Evolutionary conservation across 2,797 vertebrate species (phyloP), one percentile per base, ranked within the genome.

Genomic region (Scleropages formosus): DNA sequence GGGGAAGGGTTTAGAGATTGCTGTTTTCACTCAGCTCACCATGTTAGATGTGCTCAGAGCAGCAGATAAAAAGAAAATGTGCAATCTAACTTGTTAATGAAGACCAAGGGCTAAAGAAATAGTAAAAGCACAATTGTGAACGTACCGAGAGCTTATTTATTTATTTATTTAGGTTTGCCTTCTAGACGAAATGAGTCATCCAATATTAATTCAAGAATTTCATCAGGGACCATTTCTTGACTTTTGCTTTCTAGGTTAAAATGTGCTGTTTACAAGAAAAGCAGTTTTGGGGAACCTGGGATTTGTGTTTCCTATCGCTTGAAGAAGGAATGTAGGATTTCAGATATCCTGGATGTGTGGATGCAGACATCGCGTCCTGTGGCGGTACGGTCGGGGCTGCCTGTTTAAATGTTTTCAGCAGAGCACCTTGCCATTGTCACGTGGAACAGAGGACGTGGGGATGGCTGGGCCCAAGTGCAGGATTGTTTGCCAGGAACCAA

Each of bases 221-320:
- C 20, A 61, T 7, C 3, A 24, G 74, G n/a, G 16, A 31, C 44
- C 56, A 58, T 24, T 75, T 75, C 75, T 47, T 16, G 18, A 10
- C 44, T 75, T 46, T 65, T 44, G 18, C 26, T 22, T 56, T 59
- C 63, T 51, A 66, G 11, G 64, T 46, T 66, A 46, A 75, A 47
- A 44, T 49, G 27, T 73, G 20, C 44, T 9, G 20, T 47, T 59
- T 27, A 4, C 20, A 59, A 74, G 22, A 56, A 8, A 7, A n/a
- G 16, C 4, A 11, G 3, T 27, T 74, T 4, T 31, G 56, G 13
- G 62, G 24, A 13, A 64, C 10, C 22, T 1, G 26, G 10, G 53
- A 22, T 61, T 46, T 59, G n/a, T 31, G n/a, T 22, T 22, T 20
- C 66, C 20, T 46, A 46, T n/a, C 56, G 15, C 24, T 68, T 20